Conservation (phyloP, 2,888 invertebrate species). For the Chouioia cunea region DNA sequence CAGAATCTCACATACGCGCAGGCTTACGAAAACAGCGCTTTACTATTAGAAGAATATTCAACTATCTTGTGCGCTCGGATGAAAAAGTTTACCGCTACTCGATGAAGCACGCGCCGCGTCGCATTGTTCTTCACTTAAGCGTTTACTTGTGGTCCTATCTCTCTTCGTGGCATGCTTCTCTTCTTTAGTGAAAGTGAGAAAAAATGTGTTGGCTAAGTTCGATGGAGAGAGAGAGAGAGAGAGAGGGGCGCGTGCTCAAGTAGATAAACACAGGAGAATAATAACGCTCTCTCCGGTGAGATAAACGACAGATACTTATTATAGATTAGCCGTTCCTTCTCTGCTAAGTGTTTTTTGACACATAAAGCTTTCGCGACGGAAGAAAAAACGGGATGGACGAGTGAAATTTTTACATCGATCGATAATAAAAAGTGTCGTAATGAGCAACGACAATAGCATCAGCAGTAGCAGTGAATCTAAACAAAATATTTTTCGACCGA, state of each 20-base stretch:
- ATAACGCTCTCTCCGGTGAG: not conserved
- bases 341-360: slow-evolving; percentile 8
- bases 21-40: not conserved
- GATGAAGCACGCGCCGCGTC: not conserved
- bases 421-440: too few species aligned
- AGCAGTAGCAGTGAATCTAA: not conserved
- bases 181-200: not conserved
- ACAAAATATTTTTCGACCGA: slow-evolving; percentile 17
- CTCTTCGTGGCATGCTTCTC: slow-evolving; percentile 4
- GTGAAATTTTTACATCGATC: too few species aligned
- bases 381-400: too few species aligned
- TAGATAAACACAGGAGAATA: slow-evolving; percentile 25
- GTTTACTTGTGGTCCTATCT: slow-evolving; percentile 11
- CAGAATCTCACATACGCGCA: not conserved
- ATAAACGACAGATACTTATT: slow-evolving; percentile 25
- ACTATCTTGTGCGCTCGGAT: not conserved
- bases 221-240: not conserved
- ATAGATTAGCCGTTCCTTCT: slow-evolving; percentile 7
- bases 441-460: too few species aligned
- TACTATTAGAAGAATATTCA: slow-evolving; percentile 7
- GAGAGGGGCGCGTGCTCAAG: slow-evolving; percentile 22
- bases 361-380: too few species aligned
- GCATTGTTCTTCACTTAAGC: not conserved
- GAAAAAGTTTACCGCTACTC: too few species aligned
- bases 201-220: not conserved